Base-by-base conservation (phyloP, 2,797 vertebrate species). In the Coilia nasus region DNA sequence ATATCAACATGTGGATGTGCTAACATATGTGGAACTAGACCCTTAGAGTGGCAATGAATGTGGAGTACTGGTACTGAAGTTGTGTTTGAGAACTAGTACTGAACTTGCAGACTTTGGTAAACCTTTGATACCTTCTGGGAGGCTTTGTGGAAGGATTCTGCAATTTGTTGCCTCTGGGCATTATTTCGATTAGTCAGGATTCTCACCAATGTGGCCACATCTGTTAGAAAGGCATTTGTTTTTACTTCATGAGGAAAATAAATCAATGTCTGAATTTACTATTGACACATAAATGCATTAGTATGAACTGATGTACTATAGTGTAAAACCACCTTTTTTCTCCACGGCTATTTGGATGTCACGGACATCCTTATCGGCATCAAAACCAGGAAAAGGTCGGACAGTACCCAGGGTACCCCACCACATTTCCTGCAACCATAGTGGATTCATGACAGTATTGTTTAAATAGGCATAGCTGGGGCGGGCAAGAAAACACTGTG, bases 371-470 rank as follows among this genome's bases (percentile, higher is more conserved):
- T 84, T 85, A 31, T 91, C 91, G 12, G 90, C 91, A 0, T 87
- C 88, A 62, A 96, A 96, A 83, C 87, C 92, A 81, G 91, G 75
- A 81, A 92, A 94, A 0, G 92, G 94, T 21, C 93, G 90, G 23
- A 95, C 88, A 0, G 94, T 95, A 3, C 95, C 95, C 56, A 95
- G 87, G 0, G 94, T 95, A 5, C 95, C 95, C 95, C 95, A 96
- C 89, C 89, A 90, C 90, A 91, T 91, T 60, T 86, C 84, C 86
- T 88, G 31, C 35, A 64, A 81, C 44, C 85, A 84, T 23, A 86
- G 67, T 7, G 14, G 50, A 59, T 54, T 31, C 41, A 81, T 21
- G 14, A 64, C 21, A 1, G 35, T 21, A 44, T 28, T 21, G 71
- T 78, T 44, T 9, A 11, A 64, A 54, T 81, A 80, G 57, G 15